Evolutionary conservation across 2,888 invertebrate species (phyloP), one percentile per base, ranked within the genome.

Genomic region (Cephus spinipes): DNA sequence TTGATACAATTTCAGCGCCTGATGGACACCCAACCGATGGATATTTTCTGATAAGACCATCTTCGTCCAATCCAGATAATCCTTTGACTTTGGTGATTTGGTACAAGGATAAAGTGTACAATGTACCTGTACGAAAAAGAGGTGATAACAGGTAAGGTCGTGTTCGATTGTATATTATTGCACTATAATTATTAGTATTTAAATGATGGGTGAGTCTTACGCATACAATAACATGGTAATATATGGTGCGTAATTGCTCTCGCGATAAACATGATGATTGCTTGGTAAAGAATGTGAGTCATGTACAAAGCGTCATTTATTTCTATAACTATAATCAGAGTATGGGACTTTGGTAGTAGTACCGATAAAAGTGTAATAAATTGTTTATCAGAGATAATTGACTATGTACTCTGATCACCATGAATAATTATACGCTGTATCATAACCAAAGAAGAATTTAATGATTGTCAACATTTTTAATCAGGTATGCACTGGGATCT

Each of bases 41-140:
- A 75, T 89, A 87, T 76, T 92, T 92, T 79, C 87, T 92, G 1
- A 74, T 92, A 73, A 90, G 92, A 77, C 92, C 92, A 73, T 92
- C 92, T 12, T 85, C 85, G 3, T 86, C 89, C 9, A 89, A 90
- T 76, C 87, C 87, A 30, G 89, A 89, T 74, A 91, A 92, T 82
- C 92, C 92, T 68, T 85, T 93, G 79, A 92, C 90, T 31, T 81
- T 92, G 30, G 91, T 91, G 11, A 86, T 92, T 73, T 90, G 91
- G 90, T 91, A 86, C 83, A 90, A 86, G 68, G 90, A 89, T 40
- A 87, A 90, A 79, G 89, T 91, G 77, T 92, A 91, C 81, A 92
- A 92, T 82, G 90, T 92, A 81, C 87, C 89, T 40, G 89, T 92
- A 23, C 87, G 92, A 55, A 90, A 87, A 77, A 89, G 92, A 78